Evolutionary conservation across 1,140 invertebrate species (phyloP).

Genomic region (Reticulitermes speratus): DNA sequence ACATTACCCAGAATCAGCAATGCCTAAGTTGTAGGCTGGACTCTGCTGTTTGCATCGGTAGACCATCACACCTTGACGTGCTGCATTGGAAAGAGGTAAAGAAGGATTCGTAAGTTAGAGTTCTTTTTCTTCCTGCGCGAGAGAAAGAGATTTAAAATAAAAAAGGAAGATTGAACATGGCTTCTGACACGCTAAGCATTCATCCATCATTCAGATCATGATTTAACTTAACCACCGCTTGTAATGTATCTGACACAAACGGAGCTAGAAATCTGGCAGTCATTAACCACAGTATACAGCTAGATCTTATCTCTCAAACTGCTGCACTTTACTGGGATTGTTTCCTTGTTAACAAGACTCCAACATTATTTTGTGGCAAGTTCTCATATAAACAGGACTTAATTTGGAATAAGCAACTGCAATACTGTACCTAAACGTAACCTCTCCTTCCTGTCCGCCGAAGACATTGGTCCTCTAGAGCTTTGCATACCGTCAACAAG

Average conservation of each 20-base stretch:
- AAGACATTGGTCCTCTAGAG: too few species aligned
- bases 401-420: too few species aligned
- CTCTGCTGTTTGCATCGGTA: not conserved
- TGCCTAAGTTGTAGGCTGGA: too few species aligned
- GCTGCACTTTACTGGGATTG: not conserved
- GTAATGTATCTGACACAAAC: not conserved
- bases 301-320: not conserved
- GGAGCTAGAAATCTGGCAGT: not conserved
- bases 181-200: not conserved
- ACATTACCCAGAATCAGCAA: too few species aligned
- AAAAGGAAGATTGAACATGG: not conserved
- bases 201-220: not conserved
- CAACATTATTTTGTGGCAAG: not conserved
- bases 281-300: not conserved
- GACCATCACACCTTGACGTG: not conserved
- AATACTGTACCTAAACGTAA: too few species aligned
- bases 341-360: slow-evolving; percentile 1
- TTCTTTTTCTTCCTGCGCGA: not conserved
- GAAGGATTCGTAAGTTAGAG: not conserved
- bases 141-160: not conserved
- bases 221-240: not conserved
- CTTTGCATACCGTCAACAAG: too few species aligned
- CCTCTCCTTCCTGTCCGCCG: too few species aligned
- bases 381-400: too few species aligned
- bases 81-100: not conserved